Percentiles rank a stretch among this genome's conserved stretches.
phyloP scores from a whole-genome alignment of 2,888 invertebrate genomes.

The Dendrolimus houi region DNA sequence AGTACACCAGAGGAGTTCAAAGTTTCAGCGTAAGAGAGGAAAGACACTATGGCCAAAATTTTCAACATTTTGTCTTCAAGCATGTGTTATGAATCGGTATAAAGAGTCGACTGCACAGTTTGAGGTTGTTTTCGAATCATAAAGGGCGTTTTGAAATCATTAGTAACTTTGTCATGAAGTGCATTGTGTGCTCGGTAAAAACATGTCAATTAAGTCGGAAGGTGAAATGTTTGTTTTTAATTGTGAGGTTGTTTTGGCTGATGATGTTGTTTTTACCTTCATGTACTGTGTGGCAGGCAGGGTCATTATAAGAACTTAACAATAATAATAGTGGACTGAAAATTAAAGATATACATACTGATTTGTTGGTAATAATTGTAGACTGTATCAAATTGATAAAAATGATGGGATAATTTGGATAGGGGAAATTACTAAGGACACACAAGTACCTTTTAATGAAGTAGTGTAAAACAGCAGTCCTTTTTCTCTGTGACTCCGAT shows the following conservation, averaged over 20 bases:
- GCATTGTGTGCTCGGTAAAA: slow-evolving; percentile 43
- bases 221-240: slow-evolving; percentile 52
- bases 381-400: too few species aligned
- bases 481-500: too few species aligned
- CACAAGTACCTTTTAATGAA: too few species aligned
- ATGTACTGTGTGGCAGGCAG: too few species aligned
- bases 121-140: slow-evolving; percentile 32
- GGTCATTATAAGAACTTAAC: too few species aligned
- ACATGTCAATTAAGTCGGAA: slow-evolving; percentile 60
- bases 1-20: slow-evolving; percentile 25
- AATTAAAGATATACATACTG: too few species aligned
- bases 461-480: too few species aligned
- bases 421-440: too few species aligned
- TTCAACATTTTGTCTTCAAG: slow-evolving; percentile 26
- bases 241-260: slow-evolving; percentile 32
- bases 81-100: slow-evolving; percentile 20
- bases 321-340: too few species aligned
- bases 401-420: too few species aligned
- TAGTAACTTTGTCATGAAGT: slow-evolving; percentile 39
- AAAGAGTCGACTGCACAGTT: slow-evolving; percentile 32
- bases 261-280: slow-evolving; percentile 11
- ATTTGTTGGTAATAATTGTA: too few species aligned
- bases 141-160: slow-evolving; percentile 39
- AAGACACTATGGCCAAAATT: slow-evolving; percentile 18
- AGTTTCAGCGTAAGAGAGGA: slow-evolving; percentile 21